Evolutionary conservation across 2,797 vertebrate genomes (phyloP), one percentile per base, ranked within the genome.

Genomic region (Hybognathus amarus): DNA sequence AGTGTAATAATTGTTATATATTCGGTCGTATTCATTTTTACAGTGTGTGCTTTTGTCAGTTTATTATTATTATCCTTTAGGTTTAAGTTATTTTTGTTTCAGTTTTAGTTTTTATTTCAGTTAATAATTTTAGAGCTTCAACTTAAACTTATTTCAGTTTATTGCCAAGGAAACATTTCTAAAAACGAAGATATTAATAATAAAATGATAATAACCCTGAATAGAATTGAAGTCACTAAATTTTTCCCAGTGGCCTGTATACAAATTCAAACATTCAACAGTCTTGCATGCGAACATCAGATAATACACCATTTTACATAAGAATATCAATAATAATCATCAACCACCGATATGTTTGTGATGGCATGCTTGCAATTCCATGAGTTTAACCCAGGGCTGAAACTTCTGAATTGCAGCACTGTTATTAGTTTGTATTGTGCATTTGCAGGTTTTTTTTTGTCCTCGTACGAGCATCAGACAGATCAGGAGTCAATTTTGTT

Each of bases 401-500:
- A 80, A 70, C 33, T 11, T 33, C 2, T 79, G 22, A 79, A 38
- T 10, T 15, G 71, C 38, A 47, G 7, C 5, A 36, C 24, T 47
- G 52, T 6, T 80, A 36, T 47, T 36, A 47, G 38, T 71, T 70
- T 42, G 17, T 52, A 67, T 79, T 24, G 15, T 50, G 54, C 36
- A 50, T 7, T 81, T 73, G 20, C 20, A 50, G 11, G 11, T 6
- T 0, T 33, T 45, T 54, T n/a, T 24, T 40, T 20, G 22, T 40
- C 36, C 8, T 10, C 20, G 9, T 30, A 61, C 30, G 6, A 36
- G 30, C 36, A 38, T 64, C 22, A 52, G 59, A 82, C 20, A 38
- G 70, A 74, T 82, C 27, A 54, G 7, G 11, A 42, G 38, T 61
- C 38, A 56, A 66, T 82, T 73, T 63, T 59, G 50, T 61, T 40